Conservation (phyloP, 2,888 invertebrate genomes). For the Eupithecia pulchellata region DNA sequence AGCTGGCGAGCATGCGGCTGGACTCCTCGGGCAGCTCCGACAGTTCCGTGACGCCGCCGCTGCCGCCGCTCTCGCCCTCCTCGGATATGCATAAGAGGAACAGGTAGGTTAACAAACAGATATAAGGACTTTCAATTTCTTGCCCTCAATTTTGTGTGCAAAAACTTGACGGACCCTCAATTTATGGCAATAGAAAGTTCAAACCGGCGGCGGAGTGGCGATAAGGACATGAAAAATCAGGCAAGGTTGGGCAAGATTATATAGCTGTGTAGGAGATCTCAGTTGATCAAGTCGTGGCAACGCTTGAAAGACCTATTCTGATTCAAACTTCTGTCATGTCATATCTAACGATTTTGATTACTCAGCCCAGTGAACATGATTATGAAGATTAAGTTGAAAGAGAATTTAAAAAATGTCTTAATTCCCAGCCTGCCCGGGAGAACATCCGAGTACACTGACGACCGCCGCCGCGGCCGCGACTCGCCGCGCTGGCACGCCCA, state of each 20-base stretch:
- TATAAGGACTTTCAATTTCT: not conserved
- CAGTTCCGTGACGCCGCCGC: slow-evolving; percentile 91
- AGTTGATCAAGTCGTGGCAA: not conserved
- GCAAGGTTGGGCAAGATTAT: no score
- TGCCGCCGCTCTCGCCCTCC: slow-evolving; percentile 90
- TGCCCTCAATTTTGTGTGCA: not conserved
- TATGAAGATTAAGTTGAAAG: not conserved
- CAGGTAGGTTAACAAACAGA: slow-evolving; percentile 59
- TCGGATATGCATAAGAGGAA: slow-evolving; percentile 83
- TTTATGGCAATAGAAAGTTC: not conserved
- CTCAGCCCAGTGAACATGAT: not conserved
- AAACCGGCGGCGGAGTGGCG: not conserved
- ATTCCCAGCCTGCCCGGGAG: slow-evolving; percentile 87
- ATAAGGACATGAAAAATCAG: not conserved
- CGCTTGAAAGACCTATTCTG: not conserved
- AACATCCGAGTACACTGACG: slow-evolving; percentile 72
- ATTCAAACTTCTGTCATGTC: not conserved
- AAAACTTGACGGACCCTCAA: not conserved
- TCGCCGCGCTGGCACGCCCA: slow-evolving; percentile 80
- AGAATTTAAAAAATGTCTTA: not conserved
- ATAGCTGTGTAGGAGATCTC: not conserved
- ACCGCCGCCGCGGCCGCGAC: slow-evolving; percentile 73
- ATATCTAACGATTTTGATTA: not conserved
- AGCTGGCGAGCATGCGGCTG: slow-evolving; percentile 87
- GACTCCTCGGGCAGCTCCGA: slow-evolving; percentile 88